These are phyloP conservation scores for Sminthurinus signatus DNA, from an alignment of 1,140 invertebrate species.

Conservation along the genomic window DNA sequence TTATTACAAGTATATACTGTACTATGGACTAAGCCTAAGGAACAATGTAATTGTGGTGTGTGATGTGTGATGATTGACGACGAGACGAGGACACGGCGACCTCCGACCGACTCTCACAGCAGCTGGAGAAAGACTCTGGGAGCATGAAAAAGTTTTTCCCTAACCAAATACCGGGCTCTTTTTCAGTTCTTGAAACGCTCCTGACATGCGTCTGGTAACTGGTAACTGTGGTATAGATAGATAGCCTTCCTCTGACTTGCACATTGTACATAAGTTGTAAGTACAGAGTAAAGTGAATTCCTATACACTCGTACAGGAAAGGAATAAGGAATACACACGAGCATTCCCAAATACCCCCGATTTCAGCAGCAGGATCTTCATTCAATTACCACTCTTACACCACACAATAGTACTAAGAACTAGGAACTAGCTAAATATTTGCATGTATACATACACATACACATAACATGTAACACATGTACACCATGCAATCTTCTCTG, in stretches of 20 bases:
- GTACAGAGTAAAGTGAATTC: neutral
- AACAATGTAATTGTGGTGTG: neutral
- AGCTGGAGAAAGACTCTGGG: slow-evolving; percentile 32
- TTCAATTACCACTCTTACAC: no score
- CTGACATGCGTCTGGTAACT: slow-evolving; percentile 31
- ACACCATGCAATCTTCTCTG: no score
- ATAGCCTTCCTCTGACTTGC: neutral
- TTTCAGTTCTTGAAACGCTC: slow-evolving; percentile 13
- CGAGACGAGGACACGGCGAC: slow-evolving; percentile 9
- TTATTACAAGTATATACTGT: no score
- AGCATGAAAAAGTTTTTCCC: slow-evolving; percentile 8
- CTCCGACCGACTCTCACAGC: slow-evolving; percentile 21
- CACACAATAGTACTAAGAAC: no score
- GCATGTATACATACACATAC: no score
- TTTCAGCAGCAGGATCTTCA: no score
- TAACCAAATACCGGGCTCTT: slow-evolving; percentile 32
- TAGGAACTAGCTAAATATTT: no score
- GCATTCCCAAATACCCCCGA: neutral
- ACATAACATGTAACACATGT: no score
- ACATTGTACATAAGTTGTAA: neutral
- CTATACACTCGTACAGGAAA: neutral
- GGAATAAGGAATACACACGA: no score
- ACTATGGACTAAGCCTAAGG: slow-evolving; percentile 44
- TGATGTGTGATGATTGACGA: slow-evolving; percentile 18
- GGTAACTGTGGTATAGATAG: neutral